These are phyloP conservation scores for Diploptera punctata DNA, from an alignment of 2,888 invertebrate genomes.

Conservation along the genomic window DNA sequence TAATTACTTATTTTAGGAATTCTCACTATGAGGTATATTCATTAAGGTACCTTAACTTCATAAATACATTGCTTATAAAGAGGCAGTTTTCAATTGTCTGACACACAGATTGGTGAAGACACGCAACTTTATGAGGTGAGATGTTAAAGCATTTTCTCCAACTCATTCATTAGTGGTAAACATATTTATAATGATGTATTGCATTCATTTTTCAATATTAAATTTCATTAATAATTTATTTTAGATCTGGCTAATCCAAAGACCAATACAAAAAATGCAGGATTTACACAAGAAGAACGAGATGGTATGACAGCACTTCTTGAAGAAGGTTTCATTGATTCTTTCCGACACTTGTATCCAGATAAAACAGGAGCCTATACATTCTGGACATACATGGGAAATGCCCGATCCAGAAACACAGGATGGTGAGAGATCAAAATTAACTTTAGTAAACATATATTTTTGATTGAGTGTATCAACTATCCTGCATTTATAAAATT, in stretches of 20 bases:
- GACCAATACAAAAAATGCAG: slow-evolving; percentile 89
- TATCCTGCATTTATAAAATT: neutral
- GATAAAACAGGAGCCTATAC: slow-evolving; percentile 84
- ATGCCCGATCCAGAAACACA: slow-evolving; percentile 86
- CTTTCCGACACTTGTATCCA: slow-evolving; percentile 87
- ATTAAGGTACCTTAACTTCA: too few relatives aligned
- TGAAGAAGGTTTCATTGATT: slow-evolving; percentile 83
- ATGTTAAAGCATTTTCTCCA: too few relatives aligned
- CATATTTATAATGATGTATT: too few relatives aligned
- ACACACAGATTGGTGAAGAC: too few relatives aligned
- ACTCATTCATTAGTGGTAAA: too few relatives aligned
- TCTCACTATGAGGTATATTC: too few relatives aligned
- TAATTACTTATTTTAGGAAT: too few relatives aligned
- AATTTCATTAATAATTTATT: slow-evolving; percentile 42
- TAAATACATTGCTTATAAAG: too few relatives aligned
- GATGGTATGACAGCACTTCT: slow-evolving; percentile 88
- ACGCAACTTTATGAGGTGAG: too few relatives aligned
- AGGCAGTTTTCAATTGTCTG: too few relatives aligned
- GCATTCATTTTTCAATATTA: too few relatives aligned
- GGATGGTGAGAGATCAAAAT: slow-evolving; percentile 84
- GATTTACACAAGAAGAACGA: slow-evolving; percentile 95
- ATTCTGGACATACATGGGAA: slow-evolving; percentile 94
- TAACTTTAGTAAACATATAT: neutral
- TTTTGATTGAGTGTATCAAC: neutral
- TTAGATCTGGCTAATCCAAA: slow-evolving; percentile 94